A percentile compares a stretch with the other conserved stretches of the same genome.
phyloP scores from a whole-genome alignment of 2,797 vertebrate genomes.

The Spinibarbus caldwelli region DNA sequence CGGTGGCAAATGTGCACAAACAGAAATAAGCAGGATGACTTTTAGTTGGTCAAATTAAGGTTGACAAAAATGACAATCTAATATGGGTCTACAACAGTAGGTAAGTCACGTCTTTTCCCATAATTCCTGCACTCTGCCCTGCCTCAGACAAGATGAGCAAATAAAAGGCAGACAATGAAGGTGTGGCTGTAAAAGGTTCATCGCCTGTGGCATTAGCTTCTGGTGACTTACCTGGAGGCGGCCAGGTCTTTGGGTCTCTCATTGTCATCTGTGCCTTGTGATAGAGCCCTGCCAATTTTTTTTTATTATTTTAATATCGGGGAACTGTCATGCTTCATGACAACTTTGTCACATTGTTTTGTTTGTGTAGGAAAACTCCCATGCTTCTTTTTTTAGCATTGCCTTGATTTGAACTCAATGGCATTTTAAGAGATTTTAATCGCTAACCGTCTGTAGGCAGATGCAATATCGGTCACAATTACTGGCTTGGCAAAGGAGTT shows the following conservation, averaged over 20 bases:
- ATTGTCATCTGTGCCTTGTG: constrained; percentile 85
- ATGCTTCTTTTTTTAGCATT: constrained; percentile 44
- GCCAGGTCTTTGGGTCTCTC: constrained; percentile 86
- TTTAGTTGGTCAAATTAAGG: constrained; percentile 71
- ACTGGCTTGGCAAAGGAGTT: constrained; percentile 64
- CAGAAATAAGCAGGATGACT: constrained; percentile 56
- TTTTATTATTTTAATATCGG: constrained; percentile 69
- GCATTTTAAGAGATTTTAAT: background rate
- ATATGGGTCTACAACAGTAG: constrained; percentile 62
- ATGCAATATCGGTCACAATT: constrained; percentile 29
- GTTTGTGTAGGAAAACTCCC: constrained; percentile 65
- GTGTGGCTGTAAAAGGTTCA: constrained; percentile 72
- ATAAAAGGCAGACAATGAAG: constrained; percentile 73
- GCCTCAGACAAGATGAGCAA: constrained; percentile 64
- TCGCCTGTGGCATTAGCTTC: constrained; percentile 70
- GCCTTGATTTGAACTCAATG: background rate
- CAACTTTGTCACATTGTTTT: constrained; percentile 57
- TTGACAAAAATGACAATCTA: constrained; percentile 73
- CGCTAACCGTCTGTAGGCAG: background rate
- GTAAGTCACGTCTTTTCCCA: background rate
- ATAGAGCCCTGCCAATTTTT: constrained; percentile 85
- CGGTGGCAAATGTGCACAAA: constrained; percentile 37
- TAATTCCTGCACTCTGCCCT: constrained; percentile 39
- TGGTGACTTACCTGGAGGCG: constrained; percentile 83
- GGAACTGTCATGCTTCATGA: constrained; percentile 64